Evolutionary conservation across 2,113 vertebrate species (phyloP).

Genomic region (Uropsilus gracilis): DNA sequence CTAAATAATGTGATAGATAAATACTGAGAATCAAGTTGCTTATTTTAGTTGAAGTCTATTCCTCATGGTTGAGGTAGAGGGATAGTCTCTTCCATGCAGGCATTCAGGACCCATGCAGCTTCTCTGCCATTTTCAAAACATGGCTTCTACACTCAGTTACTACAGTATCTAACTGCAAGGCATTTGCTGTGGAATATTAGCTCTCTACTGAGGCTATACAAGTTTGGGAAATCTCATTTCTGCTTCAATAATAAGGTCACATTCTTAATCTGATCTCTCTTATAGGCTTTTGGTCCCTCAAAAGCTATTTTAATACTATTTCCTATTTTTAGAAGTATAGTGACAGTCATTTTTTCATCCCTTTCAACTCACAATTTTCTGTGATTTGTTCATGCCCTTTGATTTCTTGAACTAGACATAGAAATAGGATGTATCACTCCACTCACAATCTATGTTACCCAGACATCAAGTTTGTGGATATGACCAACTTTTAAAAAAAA

Average conservation of each 20-base stretch:
- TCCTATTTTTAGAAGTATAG: not conserved
- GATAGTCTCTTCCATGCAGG: not conserved
- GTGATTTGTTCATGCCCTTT: not conserved
- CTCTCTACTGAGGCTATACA: not conserved
- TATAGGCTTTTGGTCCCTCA: not conserved
- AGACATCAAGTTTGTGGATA: not conserved
- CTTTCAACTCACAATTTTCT: not conserved
- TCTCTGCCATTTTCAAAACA: not conserved
- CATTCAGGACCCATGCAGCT: not conserved
- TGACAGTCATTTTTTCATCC: not conserved
- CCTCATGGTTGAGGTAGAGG: not conserved
- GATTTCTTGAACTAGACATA: not conserved
- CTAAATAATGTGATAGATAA: not conserved
- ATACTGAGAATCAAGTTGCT: not conserved
- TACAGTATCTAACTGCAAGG: not conserved
- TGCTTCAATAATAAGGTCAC: not conserved
- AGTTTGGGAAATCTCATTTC: not conserved
- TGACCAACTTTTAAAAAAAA: not conserved
- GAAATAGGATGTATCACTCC: not conserved
- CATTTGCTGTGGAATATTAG: not conserved
- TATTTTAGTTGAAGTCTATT: not conserved
- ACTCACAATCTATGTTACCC: not conserved
- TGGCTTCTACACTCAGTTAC: not conserved
- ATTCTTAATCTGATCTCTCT: not conserved
- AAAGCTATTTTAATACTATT: not conserved